A percentile compares a stretch with the other conserved stretches of the same genome.
phyloP scores from a whole-genome alignment of 2,888 invertebrate genomes.

The Chromoteleia sp. region DNA sequence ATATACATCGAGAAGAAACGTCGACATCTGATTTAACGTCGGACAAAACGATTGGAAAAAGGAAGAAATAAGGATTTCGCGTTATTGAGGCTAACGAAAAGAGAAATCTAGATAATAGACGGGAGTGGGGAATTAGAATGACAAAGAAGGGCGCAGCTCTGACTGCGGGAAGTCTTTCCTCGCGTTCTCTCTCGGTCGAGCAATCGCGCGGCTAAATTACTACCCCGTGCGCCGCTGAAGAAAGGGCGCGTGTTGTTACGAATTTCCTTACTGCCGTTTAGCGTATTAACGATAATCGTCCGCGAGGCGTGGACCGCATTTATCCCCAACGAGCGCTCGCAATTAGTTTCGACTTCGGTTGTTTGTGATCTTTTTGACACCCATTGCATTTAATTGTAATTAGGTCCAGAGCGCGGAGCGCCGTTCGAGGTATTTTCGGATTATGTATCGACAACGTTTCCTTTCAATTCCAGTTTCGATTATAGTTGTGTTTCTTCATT shows the following conservation, averaged over 20 bases:
- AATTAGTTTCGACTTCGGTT: conserved; percentile 38
- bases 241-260: conserved; percentile 66
- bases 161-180: conserved; percentile 24
- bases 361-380: conserved; percentile 25
- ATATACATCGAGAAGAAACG: too few species aligned
- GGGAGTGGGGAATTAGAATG: conserved; percentile 68
- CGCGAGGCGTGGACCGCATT: conserved; percentile 37
- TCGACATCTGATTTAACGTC: conserved; percentile 46
- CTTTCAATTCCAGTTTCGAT: too few species aligned
- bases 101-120: conserved; percentile 69
- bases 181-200: conserved; percentile 25
- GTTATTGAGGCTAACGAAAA: conserved; percentile 62
- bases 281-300: conserved; percentile 67
- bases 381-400: conserved; percentile 35
- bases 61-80: conserved; percentile 54
- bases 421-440: neutral
- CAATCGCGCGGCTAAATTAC: conserved; percentile 69
- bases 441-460: neutral
- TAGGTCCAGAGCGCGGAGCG: neutral
- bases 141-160: conserved; percentile 67
- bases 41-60: conserved; percentile 35
- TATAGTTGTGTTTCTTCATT: too few species aligned
- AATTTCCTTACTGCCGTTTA: conserved; percentile 65
- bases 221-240: conserved; percentile 41
- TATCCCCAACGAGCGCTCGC: conserved; percentile 26